Evolutionary conservation across 2,797 vertebrate genomes (phyloP).

Genomic region (Odontamblyopus lacepedii): DNA sequence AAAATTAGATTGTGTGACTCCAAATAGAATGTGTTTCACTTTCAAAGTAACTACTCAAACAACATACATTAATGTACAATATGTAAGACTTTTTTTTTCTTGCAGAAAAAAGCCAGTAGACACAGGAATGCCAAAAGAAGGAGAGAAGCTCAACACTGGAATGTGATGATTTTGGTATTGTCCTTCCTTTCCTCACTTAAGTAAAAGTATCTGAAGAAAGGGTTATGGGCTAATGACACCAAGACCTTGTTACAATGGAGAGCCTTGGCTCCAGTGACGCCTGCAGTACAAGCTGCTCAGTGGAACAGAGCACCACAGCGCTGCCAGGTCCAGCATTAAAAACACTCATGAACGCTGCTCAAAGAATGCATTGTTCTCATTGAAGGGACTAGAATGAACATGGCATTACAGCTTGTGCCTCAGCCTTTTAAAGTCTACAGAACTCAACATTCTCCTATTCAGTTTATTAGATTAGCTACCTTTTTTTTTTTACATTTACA

Average conservation of each 20-base stretch:
- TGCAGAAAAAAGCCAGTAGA: conserved; percentile 75
- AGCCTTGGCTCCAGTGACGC: conserved; percentile 35
- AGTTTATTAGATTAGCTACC: conserved; percentile 8
- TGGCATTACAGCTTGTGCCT: conserved; percentile 35
- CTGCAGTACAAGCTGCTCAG: conserved; percentile 50
- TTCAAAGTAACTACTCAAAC: neutral
- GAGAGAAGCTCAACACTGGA: conserved; percentile 73
- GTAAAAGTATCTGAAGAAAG: conserved; percentile 39
- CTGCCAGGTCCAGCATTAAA: conserved; percentile 72
- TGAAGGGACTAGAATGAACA: conserved; percentile 37
- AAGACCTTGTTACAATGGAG: conserved; percentile 46
- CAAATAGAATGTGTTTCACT: neutral
- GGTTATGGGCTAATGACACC: conserved; percentile 41
- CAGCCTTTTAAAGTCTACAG: conserved; percentile 34
- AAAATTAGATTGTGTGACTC: neutral
- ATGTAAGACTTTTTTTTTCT: conserved; percentile 23
- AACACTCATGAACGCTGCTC: conserved; percentile 68
- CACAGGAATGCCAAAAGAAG: conserved; percentile 67
- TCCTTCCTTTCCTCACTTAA: conserved; percentile 33
- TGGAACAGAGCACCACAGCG: conserved; percentile 57
- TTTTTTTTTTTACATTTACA: neutral
- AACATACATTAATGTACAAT: neutral
- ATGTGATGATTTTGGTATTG: conserved; percentile 63
- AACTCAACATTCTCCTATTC: neutral
- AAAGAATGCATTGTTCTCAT: conserved; percentile 75